Conservation (phyloP, 2,113 vertebrate genomes). For the Salvator merianae region DNA sequence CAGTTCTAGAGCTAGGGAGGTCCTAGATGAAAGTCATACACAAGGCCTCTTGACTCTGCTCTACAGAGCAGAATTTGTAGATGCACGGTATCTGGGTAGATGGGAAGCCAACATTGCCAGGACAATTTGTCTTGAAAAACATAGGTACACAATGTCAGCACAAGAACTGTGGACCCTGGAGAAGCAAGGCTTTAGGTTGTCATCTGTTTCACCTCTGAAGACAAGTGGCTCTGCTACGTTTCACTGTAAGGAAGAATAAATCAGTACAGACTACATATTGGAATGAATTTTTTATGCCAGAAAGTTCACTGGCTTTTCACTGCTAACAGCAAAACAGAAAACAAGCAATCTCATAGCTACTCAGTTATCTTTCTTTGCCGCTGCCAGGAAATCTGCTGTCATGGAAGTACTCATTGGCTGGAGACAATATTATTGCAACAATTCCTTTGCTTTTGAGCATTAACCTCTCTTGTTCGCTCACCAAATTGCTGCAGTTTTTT, state of each 20-base stretch:
- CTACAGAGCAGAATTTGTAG: no score
- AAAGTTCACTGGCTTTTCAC: background rate
- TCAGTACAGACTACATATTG: background rate
- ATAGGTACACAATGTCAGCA: background rate
- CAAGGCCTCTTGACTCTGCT: no score
- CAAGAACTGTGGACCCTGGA: background rate
- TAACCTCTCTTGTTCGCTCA: conserved; percentile 35
- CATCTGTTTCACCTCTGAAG: background rate
- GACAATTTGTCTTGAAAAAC: no score
- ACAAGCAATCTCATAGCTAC: background rate
- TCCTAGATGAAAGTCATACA: no score
- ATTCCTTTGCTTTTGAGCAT: conserved; percentile 34
- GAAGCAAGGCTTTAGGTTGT: background rate
- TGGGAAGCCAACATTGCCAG: no score
- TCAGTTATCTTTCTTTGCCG: background rate
- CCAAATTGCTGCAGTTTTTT: conserved; percentile 36
- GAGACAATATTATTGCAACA: conserved; percentile 27
- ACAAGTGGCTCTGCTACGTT: no score
- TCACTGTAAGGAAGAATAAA: no score
- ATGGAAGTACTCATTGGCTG: conserved; percentile 18
- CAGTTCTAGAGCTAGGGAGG: no score
- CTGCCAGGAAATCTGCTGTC: background rate
- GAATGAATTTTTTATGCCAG: background rate
- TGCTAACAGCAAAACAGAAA: background rate
- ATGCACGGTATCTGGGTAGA: no score